Evolutionary conservation across 2,888 invertebrate genomes (phyloP), one percentile per base, ranked within the genome.

Genomic region (Coleophora deauratella): DNA sequence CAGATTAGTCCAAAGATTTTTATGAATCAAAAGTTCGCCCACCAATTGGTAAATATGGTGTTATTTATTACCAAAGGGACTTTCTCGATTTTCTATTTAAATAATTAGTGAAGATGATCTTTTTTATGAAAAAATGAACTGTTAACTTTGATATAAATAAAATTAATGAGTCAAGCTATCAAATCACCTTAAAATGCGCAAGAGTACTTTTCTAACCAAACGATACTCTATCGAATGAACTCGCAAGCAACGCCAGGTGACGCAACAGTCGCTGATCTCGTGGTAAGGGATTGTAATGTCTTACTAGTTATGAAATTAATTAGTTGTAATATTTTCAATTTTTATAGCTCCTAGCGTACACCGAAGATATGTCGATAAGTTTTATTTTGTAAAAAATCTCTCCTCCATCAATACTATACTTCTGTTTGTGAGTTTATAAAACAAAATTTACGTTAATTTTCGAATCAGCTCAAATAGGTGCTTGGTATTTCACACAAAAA

Each of bases 301-400:
- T 80, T 78, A 80, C 79, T 84, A 80, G 78, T 80, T 78, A 84
- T 81, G 82, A 84, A 85, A 84, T 85, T 81, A 84, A 81, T 80
- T 85, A 84, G 81, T 78, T 82, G 78, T 84, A 85, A 81, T 84
- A 84, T 84, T 85, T 84, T 82, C 82, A 84, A 79, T 82, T 84
- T 85, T 82, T 82, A 81, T 84, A 85, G 81, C 70, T 85, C 84
- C 85, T 85, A 84, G 85, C 82, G 76, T 85, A 85, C 81, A 85
- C 85, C 85, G 85, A 85, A 85, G 85, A 85, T 85, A 84, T 84
- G 82, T 84, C 75, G 82, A 82, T 85, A 85, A 85, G 85, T 76
- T 84, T 78, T 84, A 84, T 84, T 82, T 82, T 84, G 74, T 84
- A 82, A 84, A 82, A 70, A 77, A 78, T 79, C 64, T 73, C 69